Evolutionary conservation across 2,797 vertebrate species (phyloP), one percentile per base, ranked within the genome.

Genomic region (Anomalospiza imberbis): DNA sequence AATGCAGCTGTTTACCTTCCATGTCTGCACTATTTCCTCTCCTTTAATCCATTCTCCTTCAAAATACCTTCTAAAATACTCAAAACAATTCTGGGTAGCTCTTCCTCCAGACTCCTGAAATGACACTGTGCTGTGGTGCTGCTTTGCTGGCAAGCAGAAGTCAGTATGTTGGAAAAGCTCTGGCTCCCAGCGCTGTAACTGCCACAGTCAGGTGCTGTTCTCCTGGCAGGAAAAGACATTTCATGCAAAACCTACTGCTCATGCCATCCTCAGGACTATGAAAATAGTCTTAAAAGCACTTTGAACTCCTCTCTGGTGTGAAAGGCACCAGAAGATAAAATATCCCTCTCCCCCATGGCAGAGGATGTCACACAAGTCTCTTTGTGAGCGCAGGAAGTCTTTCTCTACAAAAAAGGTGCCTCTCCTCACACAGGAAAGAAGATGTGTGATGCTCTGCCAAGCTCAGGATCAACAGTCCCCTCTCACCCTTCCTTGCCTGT

Each of bases 361-460:
- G 47, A 2, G 20, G 26, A 60, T 66, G 36, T 32, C 45, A 72
- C 20, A 22, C 0, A 0, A 84, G 47, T 48, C 68, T 55, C 67
- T 58, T n/a, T 0, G 0, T 6, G 32, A 82, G 62, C 0, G 0
- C 20, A 38, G 62, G 53, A 88, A 67, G 21, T 45, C 0, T 29
- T 75, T 57, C 70, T 55, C 62, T 42, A 24, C 8, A 72, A 88
- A 53, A 31, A 81, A 72, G 14, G 42, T 86, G 32, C 22, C 36
- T 5, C 8, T 79, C 34, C 58, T 81, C 25, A 6, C 54, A 54
- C 6, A 58, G 61, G 17, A 63, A 57, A 19, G 40, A 50, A 1
- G 0, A 38, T 5, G 15, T 25, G 62, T 0, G 1, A n/a, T n/a
- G 38, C 4, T 65, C 26, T 86, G 57, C 28, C 71, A 66, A 13